These are phyloP conservation scores for Anhinga rufa DNA, from an alignment of 2,113 vertebrate species.

Conservation along the genomic window DNA sequence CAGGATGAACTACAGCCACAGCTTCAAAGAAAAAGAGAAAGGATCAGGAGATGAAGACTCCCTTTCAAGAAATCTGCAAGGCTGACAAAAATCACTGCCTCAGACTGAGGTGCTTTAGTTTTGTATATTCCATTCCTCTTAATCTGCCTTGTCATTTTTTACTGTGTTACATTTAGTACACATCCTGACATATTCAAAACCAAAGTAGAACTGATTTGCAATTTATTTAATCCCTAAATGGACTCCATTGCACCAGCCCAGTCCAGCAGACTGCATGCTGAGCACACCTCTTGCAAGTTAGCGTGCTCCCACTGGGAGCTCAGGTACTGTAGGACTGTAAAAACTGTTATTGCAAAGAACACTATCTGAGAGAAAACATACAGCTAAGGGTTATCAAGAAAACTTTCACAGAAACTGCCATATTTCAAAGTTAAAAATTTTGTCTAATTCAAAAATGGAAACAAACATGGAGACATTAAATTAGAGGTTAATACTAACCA, in stretches of 20 bases:
- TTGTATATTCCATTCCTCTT: neutral
- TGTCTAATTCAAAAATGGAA: neutral
- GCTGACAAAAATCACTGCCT: neutral
- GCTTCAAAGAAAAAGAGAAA: conserved; percentile 46
- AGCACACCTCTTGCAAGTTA: neutral
- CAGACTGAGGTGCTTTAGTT: neutral
- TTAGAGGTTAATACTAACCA: conserved; percentile 73
- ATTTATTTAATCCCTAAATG: neutral
- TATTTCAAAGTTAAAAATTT: neutral
- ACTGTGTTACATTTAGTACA: neutral
- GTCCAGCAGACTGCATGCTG: neutral
- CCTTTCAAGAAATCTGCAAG: neutral
- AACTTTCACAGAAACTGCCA: neutral
- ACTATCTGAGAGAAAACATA: neutral
- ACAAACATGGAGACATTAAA: neutral
- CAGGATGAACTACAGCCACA: conserved; percentile 28
- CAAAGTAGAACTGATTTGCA: neutral
- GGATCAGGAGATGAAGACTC: conserved; percentile 23
- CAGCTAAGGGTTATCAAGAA: neutral
- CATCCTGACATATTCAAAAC: neutral
- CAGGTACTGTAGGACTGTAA: too few species aligned
- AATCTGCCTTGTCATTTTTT: neutral
- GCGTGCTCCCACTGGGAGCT: neutral
- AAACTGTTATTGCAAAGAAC: neutral
- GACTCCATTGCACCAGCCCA: neutral